A percentile compares a stretch with the other conserved stretches of the same genome.
Evolutionary conservation across 2,888 invertebrate species (phyloP).

Genomic region (Phyllotreta striolata): DNA sequence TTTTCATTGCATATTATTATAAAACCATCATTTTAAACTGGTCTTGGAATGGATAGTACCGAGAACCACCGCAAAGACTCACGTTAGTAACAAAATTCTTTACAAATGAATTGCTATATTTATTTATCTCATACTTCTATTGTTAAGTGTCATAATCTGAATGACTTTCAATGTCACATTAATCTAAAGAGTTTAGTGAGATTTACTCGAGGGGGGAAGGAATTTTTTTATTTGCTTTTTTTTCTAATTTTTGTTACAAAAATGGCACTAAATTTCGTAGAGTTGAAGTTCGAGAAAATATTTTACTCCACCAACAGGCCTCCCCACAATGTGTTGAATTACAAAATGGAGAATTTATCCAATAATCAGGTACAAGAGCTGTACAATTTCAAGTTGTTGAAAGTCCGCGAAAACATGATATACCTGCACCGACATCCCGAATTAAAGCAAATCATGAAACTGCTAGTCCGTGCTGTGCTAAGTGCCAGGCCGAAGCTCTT

Average conservation of each 20-base stretch:
- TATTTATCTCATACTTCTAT: too few species aligned
- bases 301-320: neutral
- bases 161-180: too few species aligned
- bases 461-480: conserved; percentile 5
- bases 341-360: conserved; percentile 1
- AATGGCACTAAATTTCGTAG: conserved; percentile 21
- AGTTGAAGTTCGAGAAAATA: neutral
- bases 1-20: too few species aligned
- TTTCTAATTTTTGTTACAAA: conserved; percentile 1
- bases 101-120: too few species aligned
- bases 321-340: conserved; percentile 4
- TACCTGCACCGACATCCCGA: conserved; percentile 22
- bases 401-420: conserved; percentile 1
- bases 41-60: too few species aligned
- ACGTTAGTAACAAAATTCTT: too few species aligned
- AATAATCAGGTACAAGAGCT: neutral
- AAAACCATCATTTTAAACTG: too few species aligned
- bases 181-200: too few species aligned
- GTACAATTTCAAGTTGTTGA: conserved; percentile 6
- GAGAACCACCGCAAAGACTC: too few species aligned
- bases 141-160: too few species aligned
- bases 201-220: too few species aligned
- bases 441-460: conserved; percentile 13
- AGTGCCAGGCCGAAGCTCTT: conserved; percentile 20
- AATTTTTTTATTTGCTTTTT: neutral